Percentiles rank a stretch among this genome's conserved stretches.
Conservation (phyloP, 2,113 vertebrate genomes). For the Tenebrosternarchus preto region DNA sequence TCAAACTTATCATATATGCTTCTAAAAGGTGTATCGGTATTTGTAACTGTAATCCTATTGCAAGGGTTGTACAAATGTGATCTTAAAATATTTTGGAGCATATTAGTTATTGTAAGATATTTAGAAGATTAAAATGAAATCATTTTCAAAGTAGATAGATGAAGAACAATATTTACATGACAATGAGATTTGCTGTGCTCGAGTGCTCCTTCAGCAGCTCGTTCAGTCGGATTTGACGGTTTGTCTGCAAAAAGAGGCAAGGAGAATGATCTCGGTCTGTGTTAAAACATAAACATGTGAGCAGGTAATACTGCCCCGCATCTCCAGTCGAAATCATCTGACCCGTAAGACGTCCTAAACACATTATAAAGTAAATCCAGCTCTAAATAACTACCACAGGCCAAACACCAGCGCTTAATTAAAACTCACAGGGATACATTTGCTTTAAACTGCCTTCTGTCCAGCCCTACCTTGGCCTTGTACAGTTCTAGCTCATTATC, state of each 20-base stretch:
- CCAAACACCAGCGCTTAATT: neutral
- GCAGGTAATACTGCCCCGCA: no score
- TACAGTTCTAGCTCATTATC: slow-evolving; percentile 96
- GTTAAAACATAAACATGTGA: neutral
- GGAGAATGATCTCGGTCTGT: neutral
- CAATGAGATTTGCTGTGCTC: slow-evolving; percentile 89
- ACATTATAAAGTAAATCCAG: no score
- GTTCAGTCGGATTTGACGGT: slow-evolving; percentile 94
- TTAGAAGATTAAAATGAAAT: neutral
- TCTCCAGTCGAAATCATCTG: no score
- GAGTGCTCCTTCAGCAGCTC: slow-evolving; percentile 96
- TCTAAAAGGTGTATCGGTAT: neutral
- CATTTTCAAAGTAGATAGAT: neutral
- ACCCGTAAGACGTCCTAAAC: no score
- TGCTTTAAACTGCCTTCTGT: neutral
- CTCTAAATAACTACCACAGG: neutral
- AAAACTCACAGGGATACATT: neutral
- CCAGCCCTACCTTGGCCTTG: slow-evolving; percentile 85
- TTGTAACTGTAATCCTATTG: no score
- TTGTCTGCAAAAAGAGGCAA: slow-evolving; percentile 75
- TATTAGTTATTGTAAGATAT: neutral
- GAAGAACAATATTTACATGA: slow-evolving; percentile 86
- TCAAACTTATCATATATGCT: neutral
- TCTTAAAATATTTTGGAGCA: neutral
- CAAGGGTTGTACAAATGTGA: neutral